phyloP scores from a whole-genome alignment of 2,113 vertebrate genomes.

The Chamaetylas fuelleborni region DNA sequence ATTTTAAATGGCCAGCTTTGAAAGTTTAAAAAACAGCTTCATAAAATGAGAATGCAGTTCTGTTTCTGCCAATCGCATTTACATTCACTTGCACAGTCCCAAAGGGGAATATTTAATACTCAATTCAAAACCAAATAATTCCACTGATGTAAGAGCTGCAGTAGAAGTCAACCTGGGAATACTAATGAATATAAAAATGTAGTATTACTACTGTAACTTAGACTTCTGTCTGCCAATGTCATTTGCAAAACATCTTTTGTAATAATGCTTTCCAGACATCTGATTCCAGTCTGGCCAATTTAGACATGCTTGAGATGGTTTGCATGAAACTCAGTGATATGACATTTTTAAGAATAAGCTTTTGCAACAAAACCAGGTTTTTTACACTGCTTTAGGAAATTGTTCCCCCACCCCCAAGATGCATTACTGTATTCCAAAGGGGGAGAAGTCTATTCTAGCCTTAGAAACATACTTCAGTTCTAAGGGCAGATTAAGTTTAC shows the following conservation, averaged over 20 bases:
- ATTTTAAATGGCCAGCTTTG: neutral
- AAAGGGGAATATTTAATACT: slow-evolving; percentile 11
- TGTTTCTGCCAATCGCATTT: neutral
- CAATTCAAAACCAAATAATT: slow-evolving; percentile 10
- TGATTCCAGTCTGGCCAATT: neutral
- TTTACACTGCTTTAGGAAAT: neutral
- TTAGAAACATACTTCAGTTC: neutral
- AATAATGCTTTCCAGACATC: slow-evolving; percentile 50
- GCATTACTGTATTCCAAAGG: neutral
- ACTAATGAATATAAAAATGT: slow-evolving; percentile 25
- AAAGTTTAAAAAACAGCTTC: slow-evolving; percentile 19
- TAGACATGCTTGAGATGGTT: neutral
- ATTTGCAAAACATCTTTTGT: slow-evolving; percentile 16
- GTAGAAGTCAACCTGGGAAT: neutral
- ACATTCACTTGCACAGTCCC: neutral
- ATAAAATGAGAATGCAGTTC: neutral
- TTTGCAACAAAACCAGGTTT: neutral
- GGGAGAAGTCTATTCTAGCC: neutral
- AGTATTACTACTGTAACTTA: slow-evolving; percentile 11
- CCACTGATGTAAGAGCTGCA: slow-evolving; percentile 24
- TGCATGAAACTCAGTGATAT: neutral
- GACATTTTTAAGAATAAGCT: neutral
- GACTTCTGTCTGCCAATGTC: slow-evolving; percentile 2
- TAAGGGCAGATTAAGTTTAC: neutral
- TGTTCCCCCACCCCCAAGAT: neutral